Percentiles rank a stretch among this genome's conserved stretches.
Conservation (phyloP, 2,113 vertebrate genomes). For the Gobio gobio region DNA sequence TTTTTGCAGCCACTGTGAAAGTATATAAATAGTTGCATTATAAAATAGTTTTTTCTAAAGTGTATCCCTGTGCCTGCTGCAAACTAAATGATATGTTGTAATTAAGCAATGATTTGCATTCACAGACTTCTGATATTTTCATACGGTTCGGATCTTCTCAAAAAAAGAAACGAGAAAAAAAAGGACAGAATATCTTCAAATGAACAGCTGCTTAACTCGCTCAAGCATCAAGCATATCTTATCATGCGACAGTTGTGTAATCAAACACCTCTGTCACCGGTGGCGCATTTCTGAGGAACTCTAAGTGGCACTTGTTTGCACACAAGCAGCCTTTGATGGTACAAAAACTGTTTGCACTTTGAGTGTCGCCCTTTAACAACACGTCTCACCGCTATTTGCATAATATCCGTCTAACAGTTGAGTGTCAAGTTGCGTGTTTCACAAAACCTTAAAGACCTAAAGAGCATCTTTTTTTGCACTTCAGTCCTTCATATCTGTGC, state of each 20-base stretch:
- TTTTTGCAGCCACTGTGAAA: not conserved
- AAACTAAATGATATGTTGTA: not conserved
- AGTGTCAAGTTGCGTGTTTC: not conserved
- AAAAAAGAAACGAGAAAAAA: not conserved
- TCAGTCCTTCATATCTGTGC: not conserved
- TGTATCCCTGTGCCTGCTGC: too few relatives aligned
- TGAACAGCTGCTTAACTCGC: constrained; percentile 7
- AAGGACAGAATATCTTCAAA: not conserved
- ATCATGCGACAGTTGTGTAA: constrained; percentile 51
- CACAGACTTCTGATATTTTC: not conserved
- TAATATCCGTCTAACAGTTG: not conserved
- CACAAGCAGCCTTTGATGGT: constrained; percentile 77
- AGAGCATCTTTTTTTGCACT: constrained; percentile 1
- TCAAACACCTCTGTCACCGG: constrained; percentile 45
- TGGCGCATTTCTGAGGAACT: constrained; percentile 61
- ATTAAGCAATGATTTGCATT: not conserved
- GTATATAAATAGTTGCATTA: not conserved
- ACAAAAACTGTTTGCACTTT: constrained; percentile 10
- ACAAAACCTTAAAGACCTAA: not conserved
- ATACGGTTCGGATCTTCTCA: not conserved
- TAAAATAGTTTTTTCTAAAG: not conserved
- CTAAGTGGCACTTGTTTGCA: constrained; percentile 78
- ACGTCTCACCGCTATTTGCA: constrained; percentile 5
- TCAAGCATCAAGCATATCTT: constrained; percentile 10
- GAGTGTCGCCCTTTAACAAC: not conserved